These are phyloP conservation scores for Petrolisthes manimaculis DNA, from an alignment of 2,888 invertebrate species.

Conservation along the genomic window DNA sequence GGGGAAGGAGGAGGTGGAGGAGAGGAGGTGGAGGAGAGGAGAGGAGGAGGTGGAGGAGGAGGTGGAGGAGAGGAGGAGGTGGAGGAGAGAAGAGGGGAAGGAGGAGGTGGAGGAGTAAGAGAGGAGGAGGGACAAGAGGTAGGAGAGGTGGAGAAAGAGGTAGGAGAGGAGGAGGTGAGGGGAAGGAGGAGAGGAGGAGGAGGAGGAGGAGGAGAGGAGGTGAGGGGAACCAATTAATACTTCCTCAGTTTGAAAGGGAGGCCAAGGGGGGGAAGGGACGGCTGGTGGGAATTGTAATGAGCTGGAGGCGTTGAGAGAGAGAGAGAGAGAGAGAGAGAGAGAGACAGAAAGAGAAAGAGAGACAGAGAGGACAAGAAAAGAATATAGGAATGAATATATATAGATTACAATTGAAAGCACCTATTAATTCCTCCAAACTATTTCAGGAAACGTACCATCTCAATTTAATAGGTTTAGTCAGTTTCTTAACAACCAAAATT, in stretches of 20 bases:
- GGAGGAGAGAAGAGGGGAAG: neutral
- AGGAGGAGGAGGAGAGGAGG: neutral
- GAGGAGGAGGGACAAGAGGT: neutral
- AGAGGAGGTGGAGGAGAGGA: neutral
- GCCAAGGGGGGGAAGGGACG: neutral
- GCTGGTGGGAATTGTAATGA: slow-evolving; percentile 1
- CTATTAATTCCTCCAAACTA: too few species aligned
- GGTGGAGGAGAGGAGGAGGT: neutral
- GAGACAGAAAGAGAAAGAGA: neutral
- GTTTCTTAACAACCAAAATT: too few species aligned
- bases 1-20: neutral
- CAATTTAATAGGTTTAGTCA: too few species aligned
- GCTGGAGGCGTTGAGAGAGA: too few species aligned
- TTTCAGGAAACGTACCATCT: too few species aligned
- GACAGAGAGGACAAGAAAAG: neutral
- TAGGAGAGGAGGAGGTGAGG: neutral
- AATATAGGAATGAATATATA: neutral
- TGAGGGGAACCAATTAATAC: neutral
- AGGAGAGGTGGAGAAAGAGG: neutral
- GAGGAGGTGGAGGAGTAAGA: neutral
- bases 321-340: neutral
- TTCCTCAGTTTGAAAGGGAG: neutral
- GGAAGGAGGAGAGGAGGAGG: neutral
- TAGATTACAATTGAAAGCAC: too few species aligned
- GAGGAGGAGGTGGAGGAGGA: neutral